Percentiles rank a stretch among this genome's conserved stretches.
These are phyloP conservation scores for Anticlea derivata DNA, from an alignment of 2,888 invertebrate genomes.

Conservation along the genomic window DNA sequence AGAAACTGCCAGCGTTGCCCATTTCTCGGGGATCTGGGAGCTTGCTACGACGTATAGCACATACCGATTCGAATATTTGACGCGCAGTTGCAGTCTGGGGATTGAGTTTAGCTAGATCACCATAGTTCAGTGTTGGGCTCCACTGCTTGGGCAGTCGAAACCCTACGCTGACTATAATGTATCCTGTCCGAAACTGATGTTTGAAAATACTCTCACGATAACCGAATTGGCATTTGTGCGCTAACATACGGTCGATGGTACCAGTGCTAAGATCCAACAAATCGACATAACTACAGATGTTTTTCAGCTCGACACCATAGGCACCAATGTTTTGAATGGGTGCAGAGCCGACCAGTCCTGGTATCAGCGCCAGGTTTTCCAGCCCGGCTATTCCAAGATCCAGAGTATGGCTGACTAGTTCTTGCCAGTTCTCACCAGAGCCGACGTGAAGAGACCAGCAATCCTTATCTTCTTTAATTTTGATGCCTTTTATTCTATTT, in stretches of 20 bases:
- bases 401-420: slow-evolving; percentile 26
- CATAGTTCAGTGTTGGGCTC: slow-evolving; percentile 17
- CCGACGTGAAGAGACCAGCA: slow-evolving; percentile 23
- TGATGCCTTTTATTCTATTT: slow-evolving; percentile 17
- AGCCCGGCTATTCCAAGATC: slow-evolving; percentile 24
- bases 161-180: slow-evolving; percentile 22
- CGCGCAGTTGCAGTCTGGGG: slow-evolving; percentile 3
- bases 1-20: slow-evolving; percentile 34
- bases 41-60: slow-evolving; percentile 22
- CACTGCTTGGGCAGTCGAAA: slow-evolving; percentile 15
- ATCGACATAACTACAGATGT: slow-evolving; percentile 29
- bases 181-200: slow-evolving; percentile 15
- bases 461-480: slow-evolving; percentile 10
- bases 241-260: slow-evolving; percentile 1
- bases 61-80: slow-evolving; percentile 20
- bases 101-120: slow-evolving; percentile 14
- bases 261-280: slow-evolving; percentile 9
- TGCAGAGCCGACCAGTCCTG: slow-evolving; percentile 28
- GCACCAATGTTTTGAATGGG: slow-evolving; percentile 34
- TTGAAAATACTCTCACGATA: slow-evolving; percentile 33
- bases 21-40: slow-evolving; percentile 24
- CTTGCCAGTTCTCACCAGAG: slow-evolving; percentile 32
- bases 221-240: slow-evolving; percentile 18
- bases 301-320: slow-evolving; percentile 30
- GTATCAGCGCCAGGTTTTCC: slow-evolving; percentile 31